Evolutionary conservation across 2,797 vertebrate species (phyloP).

Genomic region (Salarias fasciatus): DNA sequence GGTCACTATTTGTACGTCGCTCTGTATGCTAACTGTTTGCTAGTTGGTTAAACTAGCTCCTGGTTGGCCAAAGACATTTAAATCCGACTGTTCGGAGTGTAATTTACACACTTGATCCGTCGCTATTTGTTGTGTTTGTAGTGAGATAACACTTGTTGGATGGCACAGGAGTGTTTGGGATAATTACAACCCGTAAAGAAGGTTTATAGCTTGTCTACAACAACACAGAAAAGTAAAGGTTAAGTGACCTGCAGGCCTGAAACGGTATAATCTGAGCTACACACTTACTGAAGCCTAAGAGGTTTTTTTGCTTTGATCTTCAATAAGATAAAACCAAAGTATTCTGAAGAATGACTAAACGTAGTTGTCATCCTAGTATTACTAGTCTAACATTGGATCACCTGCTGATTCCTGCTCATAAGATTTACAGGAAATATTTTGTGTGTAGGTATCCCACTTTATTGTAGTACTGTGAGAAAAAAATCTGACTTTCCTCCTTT

Average conservation of each 20-base stretch:
- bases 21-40: slow-evolving; percentile 32
- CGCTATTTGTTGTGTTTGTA: not conserved
- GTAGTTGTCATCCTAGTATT: no score
- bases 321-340: no score
- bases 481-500: not conserved
- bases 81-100: not conserved
- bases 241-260: slow-evolving; percentile 16
- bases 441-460: no score
- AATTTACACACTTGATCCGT: not conserved
- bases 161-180: slow-evolving; percentile 9
- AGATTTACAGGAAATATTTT: no score
- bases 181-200: not conserved
- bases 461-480: no score
- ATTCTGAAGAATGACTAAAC: no score
- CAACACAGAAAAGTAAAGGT: slow-evolving; percentile 1
- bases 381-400: no score
- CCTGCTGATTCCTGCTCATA: no score
- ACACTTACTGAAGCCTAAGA: no score
- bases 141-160: slow-evolving; percentile 17
- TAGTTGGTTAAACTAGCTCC: slow-evolving; percentile 24
- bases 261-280: no score
- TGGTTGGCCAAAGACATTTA: slow-evolving; percentile 14
- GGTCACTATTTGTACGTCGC: slow-evolving; percentile 2
- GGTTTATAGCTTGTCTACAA: slow-evolving; percentile 5
- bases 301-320: no score